Base-by-base conservation (phyloP, 2,888 invertebrate species). In the Mythimna loreyi region DNA sequence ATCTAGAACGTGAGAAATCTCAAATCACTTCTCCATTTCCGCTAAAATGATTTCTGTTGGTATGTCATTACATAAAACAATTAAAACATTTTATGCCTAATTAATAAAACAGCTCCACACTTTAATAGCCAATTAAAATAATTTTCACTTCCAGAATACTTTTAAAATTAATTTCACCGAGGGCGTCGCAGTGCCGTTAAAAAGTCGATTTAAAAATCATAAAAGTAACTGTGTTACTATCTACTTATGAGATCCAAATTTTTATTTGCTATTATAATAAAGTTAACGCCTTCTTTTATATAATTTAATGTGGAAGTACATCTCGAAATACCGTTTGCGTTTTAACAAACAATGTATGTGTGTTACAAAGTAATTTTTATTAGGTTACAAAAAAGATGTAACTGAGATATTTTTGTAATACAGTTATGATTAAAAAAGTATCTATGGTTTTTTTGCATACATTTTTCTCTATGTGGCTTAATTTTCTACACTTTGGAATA, bases 191-290 rank as follows among this genome's bases (percentile, higher is more conserved):
- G 28, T 47, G 63, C 59, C 73, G 55, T 62, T 67, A 62, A 71
- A 53, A 45, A 30, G 21, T 45, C 50, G 47, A 61, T 72, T 66
- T 61, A 59, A 68, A 65, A 52, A 79, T 67, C 64, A 25, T 76
- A 65, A 82, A 80, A 60, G 40, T 80, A 80, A 78, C 71, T 71
- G 69, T 75, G 63, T 33, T 45, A 60, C 47, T 65, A 81, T 67
- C 66, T n/a, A 52, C 55, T 28, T 63, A 55, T 21, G 45, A 56
- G 50, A 63, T 64, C 47, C 25, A 67, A 62, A 50, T 57, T 52
- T 66, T 68, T 56, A 65, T 79, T 64, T 64, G 47, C 25, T 28
- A 21, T 49, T 40, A 36, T 52, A 74, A 55, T 62, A 59, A 71
- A 56, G 59, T 49, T 59, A 21, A 81, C 64, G 78, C 68, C 71